Conservation (phyloP, 2,888 invertebrate genomes). For the Megaustenia siamemsis region DNA sequence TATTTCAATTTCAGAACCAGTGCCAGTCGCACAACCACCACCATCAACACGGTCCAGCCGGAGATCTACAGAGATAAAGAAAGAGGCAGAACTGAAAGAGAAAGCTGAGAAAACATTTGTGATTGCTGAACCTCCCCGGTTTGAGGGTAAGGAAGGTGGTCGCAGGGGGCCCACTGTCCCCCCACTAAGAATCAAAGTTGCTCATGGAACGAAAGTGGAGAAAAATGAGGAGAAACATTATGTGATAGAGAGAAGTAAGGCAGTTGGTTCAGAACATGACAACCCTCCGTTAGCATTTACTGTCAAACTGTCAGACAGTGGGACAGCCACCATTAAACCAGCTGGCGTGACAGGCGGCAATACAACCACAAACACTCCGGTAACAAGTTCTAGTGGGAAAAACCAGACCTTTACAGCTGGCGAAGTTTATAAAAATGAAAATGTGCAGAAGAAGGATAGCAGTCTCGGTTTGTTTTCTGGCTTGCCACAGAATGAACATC, state of each 20-base stretch:
- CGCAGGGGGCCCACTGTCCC: conserved; percentile 50
- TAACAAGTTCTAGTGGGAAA: background rate
- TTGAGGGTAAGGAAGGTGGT: conserved; percentile 33
- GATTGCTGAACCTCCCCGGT: conserved; percentile 42
- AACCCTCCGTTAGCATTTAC: conserved; percentile 45
- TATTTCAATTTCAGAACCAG: background rate
- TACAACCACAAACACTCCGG: background rate
- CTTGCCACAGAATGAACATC: conserved; percentile 44
- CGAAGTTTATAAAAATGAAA: conserved; percentile 12
- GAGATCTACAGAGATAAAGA: conserved; percentile 46
- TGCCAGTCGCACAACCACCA: conserved; percentile 47
- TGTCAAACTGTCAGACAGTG: conserved; percentile 48
- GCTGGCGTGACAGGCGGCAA: background rate
- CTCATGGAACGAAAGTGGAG: conserved; percentile 46
- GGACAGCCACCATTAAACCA: conserved; percentile 49
- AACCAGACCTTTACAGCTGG: background rate
- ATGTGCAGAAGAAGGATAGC: conserved; percentile 2
- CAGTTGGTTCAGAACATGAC: conserved; percentile 17
- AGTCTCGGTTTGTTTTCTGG: conserved; percentile 48
- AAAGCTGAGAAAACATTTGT: conserved; percentile 39
- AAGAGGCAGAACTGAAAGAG: conserved; percentile 39
- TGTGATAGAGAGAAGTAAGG: conserved; percentile 45
- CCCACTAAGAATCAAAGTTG: conserved; percentile 51
- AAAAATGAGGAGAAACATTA: conserved; percentile 54
- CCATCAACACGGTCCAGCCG: conserved; percentile 40